phyloP scores from a whole-genome alignment of 2,797 vertebrate genomes.

The Triplophysa yarkandensis region DNA sequence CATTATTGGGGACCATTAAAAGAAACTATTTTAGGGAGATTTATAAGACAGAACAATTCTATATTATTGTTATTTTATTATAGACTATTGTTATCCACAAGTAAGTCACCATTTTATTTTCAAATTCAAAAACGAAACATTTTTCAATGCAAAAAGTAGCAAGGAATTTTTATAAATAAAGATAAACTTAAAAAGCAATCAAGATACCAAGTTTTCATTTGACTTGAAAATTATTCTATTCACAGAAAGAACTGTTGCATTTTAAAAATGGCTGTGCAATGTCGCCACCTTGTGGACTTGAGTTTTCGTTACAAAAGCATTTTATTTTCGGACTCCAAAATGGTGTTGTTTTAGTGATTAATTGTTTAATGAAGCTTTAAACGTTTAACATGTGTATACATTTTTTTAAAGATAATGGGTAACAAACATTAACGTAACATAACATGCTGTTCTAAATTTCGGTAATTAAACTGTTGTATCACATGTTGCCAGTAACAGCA shows the following conservation, averaged over 20 bases:
- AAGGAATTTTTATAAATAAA: not conserved
- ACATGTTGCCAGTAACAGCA: conserved; percentile 17
- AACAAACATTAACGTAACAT: not conserved
- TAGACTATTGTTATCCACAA: not conserved
- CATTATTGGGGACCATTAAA: no score
- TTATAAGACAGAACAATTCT: no score
- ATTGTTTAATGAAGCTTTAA: not conserved
- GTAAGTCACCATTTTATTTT: not conserved
- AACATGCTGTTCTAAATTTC: not conserved
- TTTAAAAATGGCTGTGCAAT: not conserved
- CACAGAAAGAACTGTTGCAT: not conserved
- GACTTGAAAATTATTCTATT: not conserved
- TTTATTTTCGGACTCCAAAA: not conserved
- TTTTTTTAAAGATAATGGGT: no score
- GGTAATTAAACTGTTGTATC: not conserved
- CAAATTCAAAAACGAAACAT: not conserved
- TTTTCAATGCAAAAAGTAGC: not conserved
- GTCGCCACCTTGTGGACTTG: not conserved
- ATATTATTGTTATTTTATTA: not conserved
- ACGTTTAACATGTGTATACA: not conserved
- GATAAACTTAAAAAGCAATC: not conserved
- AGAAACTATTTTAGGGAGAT: no score
- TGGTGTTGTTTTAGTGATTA: not conserved
- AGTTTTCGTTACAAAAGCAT: not conserved
- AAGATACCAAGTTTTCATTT: no score